Percentiles rank a stretch among this genome's conserved stretches.
These are phyloP conservation scores for Rhynchonycteris naso DNA, from an alignment of 2,797 vertebrate species.

Conservation along the genomic window DNA sequence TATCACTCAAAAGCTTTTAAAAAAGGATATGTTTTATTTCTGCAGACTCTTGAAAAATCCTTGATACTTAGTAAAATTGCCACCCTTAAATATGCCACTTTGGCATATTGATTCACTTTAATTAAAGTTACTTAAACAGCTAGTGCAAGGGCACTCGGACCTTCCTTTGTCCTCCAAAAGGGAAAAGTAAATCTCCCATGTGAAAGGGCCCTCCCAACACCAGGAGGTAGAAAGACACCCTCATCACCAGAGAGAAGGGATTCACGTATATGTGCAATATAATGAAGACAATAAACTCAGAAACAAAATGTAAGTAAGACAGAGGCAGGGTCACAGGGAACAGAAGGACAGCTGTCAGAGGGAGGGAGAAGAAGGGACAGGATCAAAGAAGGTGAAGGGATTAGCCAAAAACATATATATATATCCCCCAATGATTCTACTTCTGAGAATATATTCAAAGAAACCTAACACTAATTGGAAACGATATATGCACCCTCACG, in stretches of 20 bases:
- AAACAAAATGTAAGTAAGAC: no score
- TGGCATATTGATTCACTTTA: neutral
- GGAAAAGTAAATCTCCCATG: neutral
- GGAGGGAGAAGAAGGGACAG: no score
- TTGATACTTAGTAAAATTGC: neutral
- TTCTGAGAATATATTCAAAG: neutral
- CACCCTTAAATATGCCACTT: neutral
- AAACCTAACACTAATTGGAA: neutral
- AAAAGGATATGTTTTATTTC: neutral
- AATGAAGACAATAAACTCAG: no score
- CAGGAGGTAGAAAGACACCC: neutral
- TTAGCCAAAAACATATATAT: no score
- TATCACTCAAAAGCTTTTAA: neutral
- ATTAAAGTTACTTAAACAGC: neutral
- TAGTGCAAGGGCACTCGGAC: neutral
- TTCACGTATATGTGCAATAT: neutral
- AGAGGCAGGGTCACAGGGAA: no score
- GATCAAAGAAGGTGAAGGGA: no score
- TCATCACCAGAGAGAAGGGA: neutral
- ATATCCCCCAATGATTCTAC: neutral
- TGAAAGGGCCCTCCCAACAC: neutral
- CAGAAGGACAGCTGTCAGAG: no score
- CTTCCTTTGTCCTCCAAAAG: no score
- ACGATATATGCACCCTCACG: no score
- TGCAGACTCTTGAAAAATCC: neutral